A percentile compares a stretch with the other conserved stretches of the same genome.
Evolutionary conservation across 2,888 invertebrate genomes (phyloP).

Genomic region (Cheilosia impressa): DNA sequence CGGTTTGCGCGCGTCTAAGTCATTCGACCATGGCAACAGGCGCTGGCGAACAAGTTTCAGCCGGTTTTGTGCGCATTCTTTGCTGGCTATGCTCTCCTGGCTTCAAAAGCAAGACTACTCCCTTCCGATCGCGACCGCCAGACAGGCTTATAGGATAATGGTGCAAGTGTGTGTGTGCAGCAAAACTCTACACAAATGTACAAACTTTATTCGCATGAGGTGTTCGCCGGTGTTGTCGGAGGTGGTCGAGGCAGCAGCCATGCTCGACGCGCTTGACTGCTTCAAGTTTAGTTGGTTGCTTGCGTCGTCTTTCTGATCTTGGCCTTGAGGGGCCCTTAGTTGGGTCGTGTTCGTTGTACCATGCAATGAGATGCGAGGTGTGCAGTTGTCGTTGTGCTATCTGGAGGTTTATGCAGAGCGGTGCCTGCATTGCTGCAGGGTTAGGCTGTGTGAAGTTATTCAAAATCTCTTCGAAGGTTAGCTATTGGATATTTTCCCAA

Average conservation of each 20-base stretch:
- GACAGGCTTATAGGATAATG: constrained; percentile 37
- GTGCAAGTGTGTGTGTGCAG: constrained; percentile 13
- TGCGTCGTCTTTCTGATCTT: constrained; percentile 35
- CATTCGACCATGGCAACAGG: constrained; percentile 57
- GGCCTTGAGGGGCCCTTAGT: constrained; percentile 65
- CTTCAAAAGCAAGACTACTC: constrained; percentile 36
- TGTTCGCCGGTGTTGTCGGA: constrained; percentile 35
- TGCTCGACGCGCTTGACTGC: constrained; percentile 68
- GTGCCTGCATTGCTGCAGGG: constrained; percentile 2
- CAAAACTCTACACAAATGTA: constrained; percentile 26
- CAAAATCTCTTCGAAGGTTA: too few species aligned
- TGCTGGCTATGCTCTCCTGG: constrained; percentile 43
- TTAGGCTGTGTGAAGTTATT: not conserved
- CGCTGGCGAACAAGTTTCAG: constrained; percentile 61
- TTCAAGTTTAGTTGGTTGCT: constrained; percentile 17
- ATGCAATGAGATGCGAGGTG: constrained; percentile 13
- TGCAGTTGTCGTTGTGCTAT: constrained; percentile 1
- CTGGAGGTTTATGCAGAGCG: constrained; percentile 5
- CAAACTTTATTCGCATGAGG: constrained; percentile 44
- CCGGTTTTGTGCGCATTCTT: constrained; percentile 30
- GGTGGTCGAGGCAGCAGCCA: constrained; percentile 36
- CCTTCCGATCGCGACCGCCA: constrained; percentile 51
- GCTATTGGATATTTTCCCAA: too few species aligned
- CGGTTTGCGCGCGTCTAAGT: constrained; percentile 39
- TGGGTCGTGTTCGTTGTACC: constrained; percentile 61